These are phyloP conservation scores for Geodia barretti DNA, from an alignment of 37 sponge, comb jelly and placozoan species.

Conservation along the genomic window DNA sequence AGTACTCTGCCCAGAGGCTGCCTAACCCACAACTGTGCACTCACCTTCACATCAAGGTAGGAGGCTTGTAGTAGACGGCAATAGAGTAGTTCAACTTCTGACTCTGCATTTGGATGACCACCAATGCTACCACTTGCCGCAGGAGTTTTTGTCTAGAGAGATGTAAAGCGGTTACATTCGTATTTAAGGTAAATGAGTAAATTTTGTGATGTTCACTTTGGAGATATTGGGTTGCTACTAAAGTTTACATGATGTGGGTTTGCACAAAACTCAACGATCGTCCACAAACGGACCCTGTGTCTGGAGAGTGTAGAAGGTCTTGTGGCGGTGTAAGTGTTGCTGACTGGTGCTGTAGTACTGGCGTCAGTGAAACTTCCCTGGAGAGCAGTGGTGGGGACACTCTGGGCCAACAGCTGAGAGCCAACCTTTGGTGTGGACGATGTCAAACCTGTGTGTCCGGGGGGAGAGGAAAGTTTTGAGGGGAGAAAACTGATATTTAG, in stretches of 20 bases:
- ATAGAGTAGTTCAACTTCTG: conserved; percentile 18
- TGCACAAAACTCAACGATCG: too few relatives aligned
- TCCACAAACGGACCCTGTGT: too few relatives aligned
- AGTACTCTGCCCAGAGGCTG: too few relatives aligned
- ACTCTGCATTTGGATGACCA: too few relatives aligned
- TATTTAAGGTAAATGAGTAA: neutral
- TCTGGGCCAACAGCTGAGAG: neutral
- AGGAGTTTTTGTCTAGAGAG: too few relatives aligned
- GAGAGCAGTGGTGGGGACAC: neutral
- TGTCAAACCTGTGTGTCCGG: neutral
- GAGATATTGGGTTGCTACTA: neutral
- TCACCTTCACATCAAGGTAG: conserved; percentile 42
- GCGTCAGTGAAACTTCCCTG: neutral
- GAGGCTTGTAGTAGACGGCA: conserved; percentile 20
- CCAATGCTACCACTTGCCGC: too few relatives aligned
- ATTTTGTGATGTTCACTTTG: neutral
- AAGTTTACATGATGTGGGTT: too few relatives aligned
- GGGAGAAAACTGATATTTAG: too few relatives aligned
- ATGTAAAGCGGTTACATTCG: neutral
- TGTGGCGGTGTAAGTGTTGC: too few relatives aligned
- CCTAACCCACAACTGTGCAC: too few relatives aligned
- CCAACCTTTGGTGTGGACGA: neutral
- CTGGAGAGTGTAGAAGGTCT: neutral
- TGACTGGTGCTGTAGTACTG: too few relatives aligned
- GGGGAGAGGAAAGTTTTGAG: too few relatives aligned